Evolutionary conservation across 2,113 vertebrate species (phyloP).

Genomic region (Pedionomus torquatus): DNA sequence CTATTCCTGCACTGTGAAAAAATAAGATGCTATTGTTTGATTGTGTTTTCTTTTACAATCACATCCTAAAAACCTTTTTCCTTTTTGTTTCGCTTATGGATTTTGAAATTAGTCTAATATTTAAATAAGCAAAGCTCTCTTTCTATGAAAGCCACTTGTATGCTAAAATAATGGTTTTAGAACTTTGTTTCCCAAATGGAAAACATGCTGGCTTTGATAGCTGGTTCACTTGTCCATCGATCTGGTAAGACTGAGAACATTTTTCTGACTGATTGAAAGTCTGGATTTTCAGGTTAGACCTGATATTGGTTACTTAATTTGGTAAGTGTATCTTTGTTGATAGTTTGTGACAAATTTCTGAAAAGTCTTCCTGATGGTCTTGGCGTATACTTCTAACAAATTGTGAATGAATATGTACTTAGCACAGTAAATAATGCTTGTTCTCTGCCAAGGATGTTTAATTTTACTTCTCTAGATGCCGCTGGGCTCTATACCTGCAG

Average conservation of each 20-base stretch:
- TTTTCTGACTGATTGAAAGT: neutral
- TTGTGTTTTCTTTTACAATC: neutral
- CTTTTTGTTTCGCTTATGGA: neutral
- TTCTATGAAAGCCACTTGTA: accelerated
- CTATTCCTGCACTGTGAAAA: neutral
- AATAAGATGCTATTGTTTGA: neutral
- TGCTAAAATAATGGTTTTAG: neutral
- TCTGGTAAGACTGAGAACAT: neutral
- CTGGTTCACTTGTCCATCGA: neutral
- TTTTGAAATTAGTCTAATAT: neutral
- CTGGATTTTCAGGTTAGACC: neutral
- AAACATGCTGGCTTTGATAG: neutral
- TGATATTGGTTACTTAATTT: neutral
- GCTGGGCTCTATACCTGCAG: neutral
- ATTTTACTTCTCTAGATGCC: neutral
- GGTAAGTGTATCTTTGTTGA: neutral
- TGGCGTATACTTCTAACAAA: neutral
- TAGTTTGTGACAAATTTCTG: neutral
- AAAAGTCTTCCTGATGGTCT: neutral
- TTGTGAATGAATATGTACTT: neutral
- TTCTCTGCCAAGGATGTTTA: neutral
- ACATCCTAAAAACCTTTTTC: neutral
- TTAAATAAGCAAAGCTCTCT: neutral
- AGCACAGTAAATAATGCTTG: neutral
- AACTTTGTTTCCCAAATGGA: neutral